These are phyloP conservation scores for Conus betulinus DNA, from an alignment of 1,140 invertebrate genomes.

Conservation along the genomic window DNA sequence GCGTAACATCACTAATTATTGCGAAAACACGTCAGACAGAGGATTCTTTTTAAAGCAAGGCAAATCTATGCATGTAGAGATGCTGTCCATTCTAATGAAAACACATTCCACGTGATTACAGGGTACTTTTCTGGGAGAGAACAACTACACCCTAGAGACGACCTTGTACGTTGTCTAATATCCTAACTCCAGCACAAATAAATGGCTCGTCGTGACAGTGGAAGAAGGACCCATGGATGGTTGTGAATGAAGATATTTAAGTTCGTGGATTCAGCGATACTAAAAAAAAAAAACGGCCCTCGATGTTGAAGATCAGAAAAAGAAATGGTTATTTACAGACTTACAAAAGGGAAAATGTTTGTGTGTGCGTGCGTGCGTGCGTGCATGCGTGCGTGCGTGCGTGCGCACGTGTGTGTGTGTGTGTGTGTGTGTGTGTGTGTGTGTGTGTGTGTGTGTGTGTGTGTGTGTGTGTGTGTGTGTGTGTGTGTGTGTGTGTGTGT, in stretches of 20 bases:
- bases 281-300: not conserved
- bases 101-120: too few species aligned
- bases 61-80: too few species aligned
- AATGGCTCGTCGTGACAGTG: too few species aligned
- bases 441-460: not conserved
- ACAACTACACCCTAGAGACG: too few species aligned
- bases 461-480: not conserved
- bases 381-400: not conserved
- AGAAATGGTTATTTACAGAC: not conserved
- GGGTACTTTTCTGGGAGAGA: too few species aligned
- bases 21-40: too few species aligned
- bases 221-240: too few species aligned
- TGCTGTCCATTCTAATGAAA: too few species aligned
- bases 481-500: slow-evolving; percentile 3
- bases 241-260: not conserved
- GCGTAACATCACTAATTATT: too few species aligned
- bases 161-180: too few species aligned
- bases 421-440: slow-evolving; percentile 12
- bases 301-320: not conserved
- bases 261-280: not conserved
- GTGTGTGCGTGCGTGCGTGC: not conserved
- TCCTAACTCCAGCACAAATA: too few species aligned
- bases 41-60: too few species aligned
- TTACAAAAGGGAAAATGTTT: not conserved
- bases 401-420: not conserved